phyloP scores from a whole-genome alignment of 92 coral and sea anemone species.

The Paramuricea clavata region DNA sequence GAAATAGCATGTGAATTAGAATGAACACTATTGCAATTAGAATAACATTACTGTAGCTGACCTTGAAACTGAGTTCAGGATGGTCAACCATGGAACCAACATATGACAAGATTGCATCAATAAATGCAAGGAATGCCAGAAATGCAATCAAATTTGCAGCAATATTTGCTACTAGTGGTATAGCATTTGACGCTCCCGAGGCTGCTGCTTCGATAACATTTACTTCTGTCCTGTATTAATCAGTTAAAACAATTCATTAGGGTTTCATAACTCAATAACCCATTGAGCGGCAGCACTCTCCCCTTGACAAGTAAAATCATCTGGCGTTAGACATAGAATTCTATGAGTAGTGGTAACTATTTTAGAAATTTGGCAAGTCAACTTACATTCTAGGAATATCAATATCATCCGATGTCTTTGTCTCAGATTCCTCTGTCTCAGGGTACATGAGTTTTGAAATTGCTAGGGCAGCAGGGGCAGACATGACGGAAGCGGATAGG shows the following conservation, averaged over 20 bases:
- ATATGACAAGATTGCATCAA: constrained; percentile 83
- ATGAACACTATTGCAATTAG: neutral
- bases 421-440: constrained; percentile 89
- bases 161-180: constrained; percentile 90
- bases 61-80: constrained; percentile 91
- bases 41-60: neutral
- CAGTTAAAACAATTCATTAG: neutral
- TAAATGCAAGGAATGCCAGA: constrained; percentile 86
- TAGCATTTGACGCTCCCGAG: constrained; percentile 87
- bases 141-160: constrained; percentile 95
- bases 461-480: constrained; percentile 98
- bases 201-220: constrained; percentile 98
- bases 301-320: no score
- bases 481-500: constrained; percentile 96
- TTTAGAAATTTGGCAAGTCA: neutral
- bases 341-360: no score
- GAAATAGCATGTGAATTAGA: neutral
- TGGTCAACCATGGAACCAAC: constrained; percentile 87
- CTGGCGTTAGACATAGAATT: no score
- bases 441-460: constrained; percentile 93
- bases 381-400: constrained; percentile 47
- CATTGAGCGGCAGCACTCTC: no score
- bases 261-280: neutral
- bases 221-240: constrained; percentile 75
- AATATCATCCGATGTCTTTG: constrained; percentile 48